phyloP scores from a whole-genome alignment of 2,888 invertebrate species.

The Nomada goodeniana region DNA sequence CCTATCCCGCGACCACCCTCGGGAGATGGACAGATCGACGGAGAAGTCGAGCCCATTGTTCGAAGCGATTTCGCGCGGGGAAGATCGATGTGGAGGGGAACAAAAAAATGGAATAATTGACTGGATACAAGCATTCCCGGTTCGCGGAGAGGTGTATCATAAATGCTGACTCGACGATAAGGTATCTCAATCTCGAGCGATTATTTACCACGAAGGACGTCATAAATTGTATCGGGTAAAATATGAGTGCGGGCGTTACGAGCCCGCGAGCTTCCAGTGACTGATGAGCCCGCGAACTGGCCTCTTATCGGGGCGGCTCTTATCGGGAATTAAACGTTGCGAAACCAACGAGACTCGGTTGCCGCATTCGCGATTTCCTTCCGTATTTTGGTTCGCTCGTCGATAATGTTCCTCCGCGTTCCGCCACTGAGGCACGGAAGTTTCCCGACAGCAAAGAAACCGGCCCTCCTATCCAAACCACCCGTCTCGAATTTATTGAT shows the following conservation, averaged over 20 bases:
- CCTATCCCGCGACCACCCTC: neutral
- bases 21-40: neutral
- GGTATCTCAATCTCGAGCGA: conserved; percentile 54
- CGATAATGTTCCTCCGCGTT: neutral
- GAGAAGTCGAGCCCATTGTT: too few species aligned
- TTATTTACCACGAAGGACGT: conserved; percentile 45
- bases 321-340: conserved; percentile 42
- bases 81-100: too few species aligned
- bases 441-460: neutral
- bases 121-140: neutral
- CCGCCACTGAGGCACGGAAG: neutral
- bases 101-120: neutral
- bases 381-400: neutral
- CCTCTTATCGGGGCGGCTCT: neutral
- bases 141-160: neutral
- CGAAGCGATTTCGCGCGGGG: too few species aligned
- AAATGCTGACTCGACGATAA: conserved; percentile 51
- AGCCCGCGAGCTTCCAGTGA: neutral
- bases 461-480: neutral
- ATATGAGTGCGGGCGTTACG: conserved; percentile 18
- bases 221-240: conserved; percentile 36
- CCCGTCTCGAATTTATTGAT: conserved; percentile 31
- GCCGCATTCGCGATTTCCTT: neutral
- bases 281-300: conserved; percentile 24
- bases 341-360: neutral